Evolutionary conservation across 2,888 invertebrate species (phyloP).

Genomic region (Balanococcus diminutus): DNA sequence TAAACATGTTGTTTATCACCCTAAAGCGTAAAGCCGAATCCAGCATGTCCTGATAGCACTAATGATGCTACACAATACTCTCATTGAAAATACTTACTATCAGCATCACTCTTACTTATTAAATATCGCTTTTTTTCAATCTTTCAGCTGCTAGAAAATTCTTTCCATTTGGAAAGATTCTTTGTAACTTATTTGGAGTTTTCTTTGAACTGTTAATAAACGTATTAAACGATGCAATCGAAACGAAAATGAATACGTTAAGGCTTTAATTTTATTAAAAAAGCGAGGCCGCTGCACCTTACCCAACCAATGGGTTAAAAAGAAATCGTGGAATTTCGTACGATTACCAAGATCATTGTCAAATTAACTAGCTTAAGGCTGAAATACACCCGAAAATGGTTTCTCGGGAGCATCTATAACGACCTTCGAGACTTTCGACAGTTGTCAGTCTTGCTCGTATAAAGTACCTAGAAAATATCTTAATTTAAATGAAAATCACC

Average conservation of each 20-base stretch:
- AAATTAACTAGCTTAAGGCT: conserved; percentile 18
- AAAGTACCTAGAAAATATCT: not conserved
- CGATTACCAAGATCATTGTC: conserved; percentile 6
- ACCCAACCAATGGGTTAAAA: not conserved
- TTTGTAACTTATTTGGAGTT: not conserved
- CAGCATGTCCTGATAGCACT: too few species aligned
- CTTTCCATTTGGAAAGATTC: not conserved
- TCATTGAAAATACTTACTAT: not conserved
- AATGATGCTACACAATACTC: not conserved
- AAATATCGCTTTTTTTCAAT: not conserved
- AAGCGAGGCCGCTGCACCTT: not conserved
- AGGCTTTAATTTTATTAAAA: not conserved
- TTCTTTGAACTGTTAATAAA: not conserved
- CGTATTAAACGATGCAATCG: not conserved
- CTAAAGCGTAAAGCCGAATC: too few species aligned
- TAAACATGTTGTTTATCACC: too few species aligned
- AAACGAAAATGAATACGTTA: not conserved
- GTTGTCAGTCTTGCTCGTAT: not conserved
- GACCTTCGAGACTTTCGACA: conserved; percentile 19
- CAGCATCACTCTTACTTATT: not conserved
- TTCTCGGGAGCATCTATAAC: not conserved
- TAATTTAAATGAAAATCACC: not conserved
- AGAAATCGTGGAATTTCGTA: not conserved
- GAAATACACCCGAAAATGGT: not conserved
- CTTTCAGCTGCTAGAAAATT: not conserved